These are phyloP conservation scores for Calameuta filiformis DNA, from an alignment of 2,888 invertebrate genomes.

Conservation along the genomic window DNA sequence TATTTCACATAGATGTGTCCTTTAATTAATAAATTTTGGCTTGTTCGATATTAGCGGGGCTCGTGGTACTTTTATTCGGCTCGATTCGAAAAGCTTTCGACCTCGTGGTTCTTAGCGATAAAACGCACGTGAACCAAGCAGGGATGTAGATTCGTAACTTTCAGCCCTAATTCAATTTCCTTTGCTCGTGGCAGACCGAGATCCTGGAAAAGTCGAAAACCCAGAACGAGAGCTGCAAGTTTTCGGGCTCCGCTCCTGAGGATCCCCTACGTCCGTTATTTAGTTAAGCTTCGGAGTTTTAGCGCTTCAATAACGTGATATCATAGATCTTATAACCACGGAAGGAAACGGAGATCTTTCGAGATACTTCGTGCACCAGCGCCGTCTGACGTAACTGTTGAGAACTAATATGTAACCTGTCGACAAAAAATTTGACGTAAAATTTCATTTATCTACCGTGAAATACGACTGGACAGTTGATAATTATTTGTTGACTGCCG, in stretches of 20 bases:
- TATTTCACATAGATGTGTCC: background rate
- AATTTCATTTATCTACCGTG: background rate
- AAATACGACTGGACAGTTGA: background rate
- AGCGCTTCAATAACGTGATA: background rate
- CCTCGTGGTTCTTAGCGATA: background rate
- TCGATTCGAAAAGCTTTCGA: background rate
- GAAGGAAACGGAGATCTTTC: background rate
- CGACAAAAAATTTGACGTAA: background rate
- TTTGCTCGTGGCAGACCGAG: background rate
- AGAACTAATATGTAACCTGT: background rate
- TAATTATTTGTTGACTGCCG: background rate
- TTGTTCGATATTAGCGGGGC: background rate
- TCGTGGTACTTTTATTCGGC: background rate
- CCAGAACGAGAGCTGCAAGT: background rate
- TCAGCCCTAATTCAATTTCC: background rate
- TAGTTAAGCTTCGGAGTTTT: background rate
- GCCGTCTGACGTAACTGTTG: background rate
- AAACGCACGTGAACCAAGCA: background rate
- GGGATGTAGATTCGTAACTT: background rate
- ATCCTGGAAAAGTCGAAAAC: background rate
- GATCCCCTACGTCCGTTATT: background rate
- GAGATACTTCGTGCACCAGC: background rate
- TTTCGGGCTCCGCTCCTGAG: background rate
- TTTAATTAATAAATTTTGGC: background rate
- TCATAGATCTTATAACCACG: background rate